Evolutionary conservation across 2,888 invertebrate species (phyloP).

Genomic region (Spodoptera littoralis): DNA sequence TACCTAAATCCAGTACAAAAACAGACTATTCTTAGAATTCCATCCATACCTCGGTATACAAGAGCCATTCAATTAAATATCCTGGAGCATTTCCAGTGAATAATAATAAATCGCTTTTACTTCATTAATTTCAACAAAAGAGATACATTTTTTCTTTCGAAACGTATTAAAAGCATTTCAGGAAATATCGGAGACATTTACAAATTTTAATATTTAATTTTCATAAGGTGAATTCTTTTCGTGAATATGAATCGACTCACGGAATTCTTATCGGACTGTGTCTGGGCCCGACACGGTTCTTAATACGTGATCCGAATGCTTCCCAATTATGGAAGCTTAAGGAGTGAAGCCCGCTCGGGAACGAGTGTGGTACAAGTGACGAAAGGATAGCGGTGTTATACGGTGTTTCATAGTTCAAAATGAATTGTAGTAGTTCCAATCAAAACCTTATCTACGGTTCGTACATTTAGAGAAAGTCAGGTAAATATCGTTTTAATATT

Average conservation of each 20-base stretch:
- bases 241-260: constrained; percentile 76
- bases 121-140: constrained; percentile 52
- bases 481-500: too few species aligned
- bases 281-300: constrained; percentile 79
- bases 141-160: constrained; percentile 53
- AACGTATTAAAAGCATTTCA: constrained; percentile 47
- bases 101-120: constrained; percentile 50
- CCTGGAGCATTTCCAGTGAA: constrained; percentile 27
- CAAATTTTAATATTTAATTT: constrained; percentile 65
- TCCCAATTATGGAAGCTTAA: constrained; percentile 74
- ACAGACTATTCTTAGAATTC: constrained; percentile 1
- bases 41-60: constrained; percentile 1
- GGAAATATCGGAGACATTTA: constrained; percentile 53
- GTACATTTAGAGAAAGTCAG: too few species aligned
- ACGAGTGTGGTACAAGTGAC: constrained; percentile 39
- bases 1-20: not conserved
- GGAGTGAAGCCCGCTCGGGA: constrained; percentile 60
- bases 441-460: too few species aligned
- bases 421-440: too few species aligned
- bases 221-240: constrained; percentile 65
- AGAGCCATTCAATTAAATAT: constrained; percentile 24
- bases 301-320: constrained; percentile 83
- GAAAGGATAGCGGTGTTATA: constrained; percentile 12
- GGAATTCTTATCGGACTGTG: constrained; percentile 77
- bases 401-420: too few species aligned